Evolutionary conservation across 2,797 vertebrate species (phyloP), one percentile per base, ranked within the genome.

Genomic region (Acipenser ruthenus): DNA sequence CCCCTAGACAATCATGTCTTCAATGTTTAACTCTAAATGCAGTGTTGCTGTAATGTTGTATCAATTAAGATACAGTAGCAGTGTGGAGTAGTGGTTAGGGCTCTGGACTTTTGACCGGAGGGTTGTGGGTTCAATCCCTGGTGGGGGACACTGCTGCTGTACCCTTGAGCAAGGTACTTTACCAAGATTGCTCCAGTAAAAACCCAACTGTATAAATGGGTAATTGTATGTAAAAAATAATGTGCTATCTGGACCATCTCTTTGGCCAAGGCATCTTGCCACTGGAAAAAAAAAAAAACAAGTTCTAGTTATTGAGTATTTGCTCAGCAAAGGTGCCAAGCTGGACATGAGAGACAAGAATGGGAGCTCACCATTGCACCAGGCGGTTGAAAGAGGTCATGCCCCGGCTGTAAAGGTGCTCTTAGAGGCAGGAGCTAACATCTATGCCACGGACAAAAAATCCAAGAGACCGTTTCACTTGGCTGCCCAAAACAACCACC

Each of bases 221-320:
- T n/a, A n/a, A n/a, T n/a, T n/a, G n/a, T n/a, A n/a, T n/a, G n/a
- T n/a, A n/a, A n/a, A n/a, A n/a, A n/a, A n/a, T n/a, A n/a, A n/a
- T n/a, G n/a, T n/a, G n/a, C n/a, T n/a, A n/a, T n/a, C 74, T 94
- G 71, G 81, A 85, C 67, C 85, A 84, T 56, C 79, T 93, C 0
- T 83, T 88, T 67, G 74, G 79, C 56, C 86, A 88, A 3, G 83
- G 84, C 0, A 70, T 86, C 68, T 70, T 93, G 67, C 79, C 82
- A 10, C 71, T 79, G 2, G 86, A 86, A n/a, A 90, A 85, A 80
- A 88, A 76, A 74, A n/a, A n/a, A n/a, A n/a, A n/a, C 83, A 86
- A 6, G 71, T 77, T 18, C 65, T 70, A 1, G 70, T 81, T 59
- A 7, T 78, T 47, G 77, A 88, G 15, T 81, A 86, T 69, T 77